Conservation (phyloP, 1,140 invertebrate genomes). For the Leptinotarsa defecta region DNA sequence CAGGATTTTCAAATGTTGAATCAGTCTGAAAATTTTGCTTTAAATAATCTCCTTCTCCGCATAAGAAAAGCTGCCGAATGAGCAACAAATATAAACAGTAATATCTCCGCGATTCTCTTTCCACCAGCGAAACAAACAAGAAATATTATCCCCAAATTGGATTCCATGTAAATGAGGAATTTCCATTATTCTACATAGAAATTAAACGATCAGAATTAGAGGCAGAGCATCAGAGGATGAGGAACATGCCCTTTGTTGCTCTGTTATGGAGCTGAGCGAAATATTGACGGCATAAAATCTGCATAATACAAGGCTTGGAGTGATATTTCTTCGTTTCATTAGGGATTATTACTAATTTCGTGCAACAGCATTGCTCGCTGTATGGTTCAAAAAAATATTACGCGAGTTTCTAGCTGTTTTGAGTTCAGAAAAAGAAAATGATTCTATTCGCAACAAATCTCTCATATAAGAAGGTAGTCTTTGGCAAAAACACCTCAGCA, state of each 20-base stretch:
- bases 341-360: not conserved
- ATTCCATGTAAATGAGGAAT: constrained; percentile 6
- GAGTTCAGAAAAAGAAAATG: too few relatives aligned
- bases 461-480: too few relatives aligned
- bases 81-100: too few relatives aligned
- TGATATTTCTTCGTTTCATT: not conserved
- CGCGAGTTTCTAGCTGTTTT: too few relatives aligned
- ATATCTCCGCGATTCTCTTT: too few relatives aligned
- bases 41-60: too few relatives aligned
- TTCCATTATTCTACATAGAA: constrained; percentile 6
- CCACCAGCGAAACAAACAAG: not conserved
- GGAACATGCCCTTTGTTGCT: not conserved
- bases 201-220: constrained; percentile 4
- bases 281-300: constrained; percentile 1
- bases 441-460: too few relatives aligned
- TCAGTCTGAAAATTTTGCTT: too few relatives aligned
- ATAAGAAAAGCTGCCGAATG: too few relatives aligned
- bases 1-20: too few relatives aligned
- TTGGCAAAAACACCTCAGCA: too few relatives aligned
- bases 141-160: not conserved
- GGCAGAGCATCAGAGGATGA: not conserved
- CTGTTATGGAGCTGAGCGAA: not conserved
- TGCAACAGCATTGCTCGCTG: not conserved
- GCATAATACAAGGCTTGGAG: not conserved
- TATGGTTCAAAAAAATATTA: too few relatives aligned